Evolutionary conservation across 2,888 invertebrate species (phyloP).

Genomic region (Synergus gifuensis): DNA sequence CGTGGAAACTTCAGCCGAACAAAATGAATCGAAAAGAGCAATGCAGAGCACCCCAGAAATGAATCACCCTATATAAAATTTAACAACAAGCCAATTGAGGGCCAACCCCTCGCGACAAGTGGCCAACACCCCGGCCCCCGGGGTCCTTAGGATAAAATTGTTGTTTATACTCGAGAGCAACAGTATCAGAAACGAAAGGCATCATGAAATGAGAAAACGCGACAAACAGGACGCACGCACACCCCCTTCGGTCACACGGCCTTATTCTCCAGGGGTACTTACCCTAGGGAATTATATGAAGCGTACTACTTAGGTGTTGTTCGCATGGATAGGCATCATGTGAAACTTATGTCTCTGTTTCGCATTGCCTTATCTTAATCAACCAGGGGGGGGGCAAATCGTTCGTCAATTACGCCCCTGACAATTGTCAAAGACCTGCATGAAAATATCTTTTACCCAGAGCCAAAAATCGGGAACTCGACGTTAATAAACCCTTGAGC

Average conservation of each 20-base stretch:
- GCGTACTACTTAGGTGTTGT: conserved; percentile 65
- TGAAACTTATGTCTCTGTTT: conserved; percentile 71
- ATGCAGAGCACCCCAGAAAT: conserved; percentile 35
- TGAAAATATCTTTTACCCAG: conserved; percentile 27
- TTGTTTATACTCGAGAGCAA: conserved; percentile 44
- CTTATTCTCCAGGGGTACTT: conserved; percentile 50
- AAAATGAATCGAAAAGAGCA: neutral
- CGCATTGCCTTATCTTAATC: conserved; percentile 60
- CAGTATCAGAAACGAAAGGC: conserved; percentile 46
- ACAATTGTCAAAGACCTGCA: conserved; percentile 51
- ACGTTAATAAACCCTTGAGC: conserved; percentile 18
- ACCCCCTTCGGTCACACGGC: conserved; percentile 49
- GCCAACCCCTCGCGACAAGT: conserved; percentile 58
- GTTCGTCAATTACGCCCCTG: conserved; percentile 49
- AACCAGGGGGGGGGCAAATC: conserved; percentile 49
- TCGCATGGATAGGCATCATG: conserved; percentile 63
- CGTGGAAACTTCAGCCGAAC: conserved; percentile 63
- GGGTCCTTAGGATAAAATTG: conserved; percentile 40
- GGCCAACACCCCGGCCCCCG: conserved; percentile 48
- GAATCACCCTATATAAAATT: conserved; percentile 61
- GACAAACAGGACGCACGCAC: conserved; percentile 27
- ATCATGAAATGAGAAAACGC: conserved; percentile 49
- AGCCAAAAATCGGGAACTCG: conserved; percentile 30
- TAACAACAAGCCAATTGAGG: conserved; percentile 71
- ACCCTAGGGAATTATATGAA: conserved; percentile 60